Base-by-base conservation (phyloP, 2,797 vertebrate genomes). In the Ciconia nigra region DNA sequence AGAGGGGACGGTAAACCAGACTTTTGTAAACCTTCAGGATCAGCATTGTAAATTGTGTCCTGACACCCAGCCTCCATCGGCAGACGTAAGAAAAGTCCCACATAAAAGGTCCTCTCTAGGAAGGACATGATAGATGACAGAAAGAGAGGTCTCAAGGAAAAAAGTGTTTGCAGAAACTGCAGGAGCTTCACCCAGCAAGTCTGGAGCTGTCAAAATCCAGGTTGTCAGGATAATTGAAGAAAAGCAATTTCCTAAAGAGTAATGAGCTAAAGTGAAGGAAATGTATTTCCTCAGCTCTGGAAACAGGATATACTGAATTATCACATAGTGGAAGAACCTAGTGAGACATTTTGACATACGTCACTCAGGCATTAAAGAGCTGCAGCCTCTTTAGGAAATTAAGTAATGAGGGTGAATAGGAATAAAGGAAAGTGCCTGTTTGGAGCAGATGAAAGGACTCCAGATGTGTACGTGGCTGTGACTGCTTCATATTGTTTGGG, bases 211-310 rank as follows among this genome's bases (percentile, higher is more conserved):
- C 86, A 92, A 82, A 93, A 95, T 91, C 69, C 42, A 76, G 73
- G 62, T 67, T 96, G 87, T 96, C 91, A 93, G 73, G 89, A 93
- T 97, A 97, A 97, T 65, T 93, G 97, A 97, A 93, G 96, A 93
- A 95, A 98, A 87, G 86, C 86, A 74, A 95, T 95, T 97, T 97
- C 94, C 94, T 96, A 95, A 90, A 82, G 78, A 94, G 67, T 97
- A 97, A 98, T 91, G 92, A 98, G 83, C 73, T 96, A 91, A 97
- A 89, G 83, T 82, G 65, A 90, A 92, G 93, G 88, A 96, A 96
- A 94, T 39, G 11, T 81, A 89, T 97, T 90, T 96, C 92, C 79
- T 95, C 70, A 88, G 83, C 70, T 57, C 87, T 95, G 71, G 92
- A 96, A 97, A 96, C 11, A 81, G 92, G 78, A 95, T 97, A 94